These are phyloP conservation scores for Microtus richardsoni DNA, from an alignment of 2,113 vertebrate species.

Conservation along the genomic window DNA sequence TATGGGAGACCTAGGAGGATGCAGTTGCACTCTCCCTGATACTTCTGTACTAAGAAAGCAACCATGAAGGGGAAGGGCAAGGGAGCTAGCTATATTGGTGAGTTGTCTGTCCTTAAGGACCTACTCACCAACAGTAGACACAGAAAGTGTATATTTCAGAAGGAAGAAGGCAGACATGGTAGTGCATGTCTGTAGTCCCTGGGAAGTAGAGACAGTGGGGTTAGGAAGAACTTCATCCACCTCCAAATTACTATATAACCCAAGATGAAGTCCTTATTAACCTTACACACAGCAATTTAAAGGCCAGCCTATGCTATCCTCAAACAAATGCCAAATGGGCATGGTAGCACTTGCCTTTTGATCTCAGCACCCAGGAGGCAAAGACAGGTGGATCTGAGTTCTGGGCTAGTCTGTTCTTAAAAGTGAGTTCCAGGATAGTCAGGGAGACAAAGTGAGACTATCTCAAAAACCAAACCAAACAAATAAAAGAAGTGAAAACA, in stretches of 20 bases:
- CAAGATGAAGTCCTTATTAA: too few species aligned
- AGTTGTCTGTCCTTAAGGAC: neutral
- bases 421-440: neutral
- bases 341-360: neutral
- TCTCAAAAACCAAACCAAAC: neutral
- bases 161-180: neutral
- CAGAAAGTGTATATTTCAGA: neutral
- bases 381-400: neutral
- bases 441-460: neutral
- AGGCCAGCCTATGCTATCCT: neutral
- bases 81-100: fast-evolving
- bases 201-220: neutral
- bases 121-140: neutral
- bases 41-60: neutral
- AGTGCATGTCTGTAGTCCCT: neutral
- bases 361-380: neutral
- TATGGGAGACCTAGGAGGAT: fast-evolving
- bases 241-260: too few species aligned
- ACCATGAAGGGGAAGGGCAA: neutral
- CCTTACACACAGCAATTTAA: neutral
- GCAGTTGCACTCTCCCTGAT: neutral
- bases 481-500: neutral
- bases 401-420: too few species aligned
- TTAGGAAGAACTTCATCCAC: neutral
- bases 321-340: neutral